phyloP scores from a whole-genome alignment of 2,888 invertebrate genomes.

The Heliconius erato region DNA sequence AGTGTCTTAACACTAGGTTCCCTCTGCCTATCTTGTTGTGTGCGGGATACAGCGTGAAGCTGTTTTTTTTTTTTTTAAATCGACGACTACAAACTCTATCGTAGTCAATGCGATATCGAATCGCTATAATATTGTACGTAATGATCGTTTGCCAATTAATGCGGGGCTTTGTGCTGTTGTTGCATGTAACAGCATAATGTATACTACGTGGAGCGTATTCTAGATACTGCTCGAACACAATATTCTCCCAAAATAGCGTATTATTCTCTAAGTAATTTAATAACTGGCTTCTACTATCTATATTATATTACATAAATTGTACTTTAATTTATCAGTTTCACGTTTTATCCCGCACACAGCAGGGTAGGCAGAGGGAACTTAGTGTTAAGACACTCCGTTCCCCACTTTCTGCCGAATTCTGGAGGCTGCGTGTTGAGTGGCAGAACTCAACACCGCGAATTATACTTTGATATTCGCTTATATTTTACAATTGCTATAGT shows the following conservation, averaged over 20 bases:
- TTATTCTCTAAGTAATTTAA: neutral
- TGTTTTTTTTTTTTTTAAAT: neutral
- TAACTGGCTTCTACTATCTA: neutral
- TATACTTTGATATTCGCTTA: no score
- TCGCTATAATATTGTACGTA: slow-evolving; percentile 18
- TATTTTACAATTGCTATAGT: neutral
- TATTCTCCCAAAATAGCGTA: slow-evolving; percentile 3
- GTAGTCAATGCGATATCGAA: slow-evolving; percentile 4
- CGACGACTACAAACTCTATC: neutral
- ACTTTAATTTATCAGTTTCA: no score
- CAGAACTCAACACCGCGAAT: no score
- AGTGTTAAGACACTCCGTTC: no score
- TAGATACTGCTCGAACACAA: neutral
- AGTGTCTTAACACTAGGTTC: no score
- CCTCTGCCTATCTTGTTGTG: no score
- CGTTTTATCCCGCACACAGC: no score
- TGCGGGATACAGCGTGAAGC: no score
- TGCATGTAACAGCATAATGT: slow-evolving; percentile 25
- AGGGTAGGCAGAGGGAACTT: no score
- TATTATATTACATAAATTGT: neutral
- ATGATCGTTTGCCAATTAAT: slow-evolving; percentile 23
- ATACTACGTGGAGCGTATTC: slow-evolving; percentile 7
- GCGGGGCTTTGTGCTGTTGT: slow-evolving; percentile 14
- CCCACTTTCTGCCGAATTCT: no score
- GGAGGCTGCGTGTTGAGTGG: no score